These are phyloP conservation scores for Amitus sp. DNA, from an alignment of 2,888 invertebrate species.

Conservation along the genomic window DNA sequence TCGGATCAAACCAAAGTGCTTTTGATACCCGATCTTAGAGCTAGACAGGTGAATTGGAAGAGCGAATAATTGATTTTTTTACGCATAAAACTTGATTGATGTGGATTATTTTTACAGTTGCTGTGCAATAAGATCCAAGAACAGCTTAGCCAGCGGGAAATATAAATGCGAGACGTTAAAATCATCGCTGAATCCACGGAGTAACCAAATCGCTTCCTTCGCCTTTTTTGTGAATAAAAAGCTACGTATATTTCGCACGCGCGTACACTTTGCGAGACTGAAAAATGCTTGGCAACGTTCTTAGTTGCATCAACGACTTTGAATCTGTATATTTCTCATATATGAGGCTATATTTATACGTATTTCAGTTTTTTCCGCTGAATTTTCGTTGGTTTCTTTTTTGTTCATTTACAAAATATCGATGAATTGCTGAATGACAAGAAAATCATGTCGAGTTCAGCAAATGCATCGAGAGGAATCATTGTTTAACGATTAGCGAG, in stretches of 20 bases:
- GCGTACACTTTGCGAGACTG: slow-evolving; percentile 21
- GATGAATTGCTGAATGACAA: too few relatives aligned
- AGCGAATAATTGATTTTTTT: slow-evolving; percentile 4
- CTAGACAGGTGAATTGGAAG: slow-evolving; percentile 50
- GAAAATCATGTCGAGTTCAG: too few relatives aligned
- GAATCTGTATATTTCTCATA: too few relatives aligned
- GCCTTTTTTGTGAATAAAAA: neutral
- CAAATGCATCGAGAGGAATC: too few relatives aligned
- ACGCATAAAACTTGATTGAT: neutral
- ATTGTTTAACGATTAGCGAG: too few relatives aligned
- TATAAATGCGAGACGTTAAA: slow-evolving; percentile 26
- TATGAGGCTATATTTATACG: too few relatives aligned
- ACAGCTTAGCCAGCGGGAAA: slow-evolving; percentile 48
- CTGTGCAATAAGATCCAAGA: slow-evolving; percentile 54
- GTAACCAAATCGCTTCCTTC: neutral
- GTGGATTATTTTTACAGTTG: slow-evolving; percentile 42
- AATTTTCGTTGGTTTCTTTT: too few relatives aligned
- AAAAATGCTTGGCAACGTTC: slow-evolving; percentile 17
- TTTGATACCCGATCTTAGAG: slow-evolving; percentile 62
- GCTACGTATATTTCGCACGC: neutral
- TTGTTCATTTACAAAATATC: too few relatives aligned
- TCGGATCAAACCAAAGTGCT: slow-evolving; percentile 73
- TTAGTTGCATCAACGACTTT: slow-evolving; percentile 4
- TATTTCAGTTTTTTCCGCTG: too few relatives aligned
- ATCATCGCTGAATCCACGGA: neutral